Base-by-base conservation (phyloP, 2,797 vertebrate species). In the Darevskia mixta region DNA sequence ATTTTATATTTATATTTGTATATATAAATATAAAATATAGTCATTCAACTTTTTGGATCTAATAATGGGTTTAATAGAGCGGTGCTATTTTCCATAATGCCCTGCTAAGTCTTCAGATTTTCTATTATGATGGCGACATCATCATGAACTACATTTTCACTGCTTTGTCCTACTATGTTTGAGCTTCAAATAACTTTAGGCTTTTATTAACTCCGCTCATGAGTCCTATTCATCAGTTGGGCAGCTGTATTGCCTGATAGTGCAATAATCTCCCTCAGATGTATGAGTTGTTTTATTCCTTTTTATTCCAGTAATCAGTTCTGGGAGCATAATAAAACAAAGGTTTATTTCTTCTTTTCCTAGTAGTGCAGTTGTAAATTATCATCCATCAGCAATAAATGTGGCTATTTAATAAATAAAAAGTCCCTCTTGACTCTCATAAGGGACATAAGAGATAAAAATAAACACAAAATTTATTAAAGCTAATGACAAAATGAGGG, bases 201-300 rank as follows among this genome's bases (percentile, higher is more conserved):
- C 82, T 96, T 96, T 96, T 97, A 97, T 97, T 97, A 97, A 96
- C 95, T 96, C 91, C 91, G 95, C 96, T 95, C 93, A 90, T 93
- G 96, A 96, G 93, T 94, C 93, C 95, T 97, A 97, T 97, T 97
- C 96, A 97, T 97, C 96, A 97, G 96, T 92, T 90, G 95, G 95
- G 96, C 96, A 96, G 95, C 95, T 96, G 96, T 94, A 97, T 96
- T 96, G 94, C 95, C 92, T 95, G 94, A 96, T 97, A 97, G 97
- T 96, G 93, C 93, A 96, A 96, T 95, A 96, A 96, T 95, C 92
- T 95, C 91, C 93, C 84, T 93, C 94, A 90, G 90, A 96, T 95
- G 91, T 95, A 96, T 92, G 95, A 95, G 92, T 94, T 97, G 94
- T 95, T 97, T 95, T 96, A 94, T 95, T 96, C 95, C 92, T 95